Evolutionary conservation across 2,113 vertebrate species (phyloP).

Genomic region (Urocolius indicus): DNA sequence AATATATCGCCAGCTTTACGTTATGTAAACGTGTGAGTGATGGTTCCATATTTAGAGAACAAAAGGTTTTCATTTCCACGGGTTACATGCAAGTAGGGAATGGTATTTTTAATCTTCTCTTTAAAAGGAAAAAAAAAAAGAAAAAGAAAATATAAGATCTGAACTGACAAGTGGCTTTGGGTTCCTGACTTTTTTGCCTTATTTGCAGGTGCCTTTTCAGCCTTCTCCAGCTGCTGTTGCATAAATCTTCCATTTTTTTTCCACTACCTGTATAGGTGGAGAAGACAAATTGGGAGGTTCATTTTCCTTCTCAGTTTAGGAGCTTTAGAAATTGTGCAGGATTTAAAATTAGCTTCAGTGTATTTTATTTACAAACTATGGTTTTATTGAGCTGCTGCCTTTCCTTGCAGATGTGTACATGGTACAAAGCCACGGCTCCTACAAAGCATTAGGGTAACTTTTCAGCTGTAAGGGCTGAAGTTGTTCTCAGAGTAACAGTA

Average conservation of each 20-base stretch:
- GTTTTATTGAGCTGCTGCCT: neutral
- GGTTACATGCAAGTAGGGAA: constrained; percentile 9
- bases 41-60: neutral
- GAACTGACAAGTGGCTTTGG: neutral
- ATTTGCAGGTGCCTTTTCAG: constrained; percentile 19
- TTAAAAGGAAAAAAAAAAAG: neutral
- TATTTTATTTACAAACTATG: neutral
- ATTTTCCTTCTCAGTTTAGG: neutral
- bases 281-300: neutral
- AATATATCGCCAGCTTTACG: neutral
- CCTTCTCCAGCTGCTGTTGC: constrained; percentile 5
- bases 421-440: neutral
- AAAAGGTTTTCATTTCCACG: constrained; percentile 39
- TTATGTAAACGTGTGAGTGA: neutral
- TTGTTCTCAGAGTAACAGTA: neutral
- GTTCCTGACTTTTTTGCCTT: constrained; percentile 24
- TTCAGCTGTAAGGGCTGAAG: neutral
- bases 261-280: neutral
- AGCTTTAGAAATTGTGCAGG: neutral
- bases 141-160: constrained; percentile 8
- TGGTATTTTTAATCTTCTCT: constrained; percentile 31
- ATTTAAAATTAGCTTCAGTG: neutral
- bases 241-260: neutral
- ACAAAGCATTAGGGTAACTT: neutral
- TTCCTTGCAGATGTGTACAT: neutral